Evolutionary conservation across 2,113 vertebrate species (phyloP).

Genomic region (Brevimyrus niger): DNA sequence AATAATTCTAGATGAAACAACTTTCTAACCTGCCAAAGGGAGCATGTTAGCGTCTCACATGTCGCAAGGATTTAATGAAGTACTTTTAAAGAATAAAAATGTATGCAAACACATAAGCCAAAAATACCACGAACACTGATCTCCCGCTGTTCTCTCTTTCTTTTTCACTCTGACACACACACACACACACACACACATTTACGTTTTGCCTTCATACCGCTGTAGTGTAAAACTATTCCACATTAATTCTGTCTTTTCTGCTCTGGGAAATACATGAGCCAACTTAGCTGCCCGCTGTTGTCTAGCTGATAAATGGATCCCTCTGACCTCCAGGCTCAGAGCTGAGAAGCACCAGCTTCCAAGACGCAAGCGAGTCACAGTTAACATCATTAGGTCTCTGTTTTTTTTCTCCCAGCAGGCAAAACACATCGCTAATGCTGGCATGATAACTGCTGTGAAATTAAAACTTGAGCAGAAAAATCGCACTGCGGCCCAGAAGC

Average conservation of each 20-base stretch:
- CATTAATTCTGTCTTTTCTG: not conserved
- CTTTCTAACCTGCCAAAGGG: not conserved
- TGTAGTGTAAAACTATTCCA: not conserved
- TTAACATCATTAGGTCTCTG: not conserved
- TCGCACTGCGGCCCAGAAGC: not conserved
- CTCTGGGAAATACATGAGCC: not conserved
- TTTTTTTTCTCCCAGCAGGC: not conserved
- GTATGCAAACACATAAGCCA: not conserved
- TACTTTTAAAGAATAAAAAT: not conserved
- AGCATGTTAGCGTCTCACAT: not conserved
- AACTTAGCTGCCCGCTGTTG: not conserved
- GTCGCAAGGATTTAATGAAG: not conserved
- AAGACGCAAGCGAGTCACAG: not conserved
- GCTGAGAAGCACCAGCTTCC: too few relatives aligned
- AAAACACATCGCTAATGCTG: not conserved
- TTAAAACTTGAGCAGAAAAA: not conserved
- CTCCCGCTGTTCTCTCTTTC: not conserved
- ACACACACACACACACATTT: not conserved
- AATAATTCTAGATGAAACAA: not conserved
- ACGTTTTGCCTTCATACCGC: not conserved
- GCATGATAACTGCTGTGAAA: not conserved
- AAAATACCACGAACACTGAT: not conserved
- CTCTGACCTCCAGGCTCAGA: not conserved
- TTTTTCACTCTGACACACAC: not conserved
- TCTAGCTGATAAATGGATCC: not conserved